Evolutionary conservation across 1,140 invertebrate species (phyloP), one percentile per base, ranked within the genome.

Genomic region (Philaenus spumarius): DNA sequence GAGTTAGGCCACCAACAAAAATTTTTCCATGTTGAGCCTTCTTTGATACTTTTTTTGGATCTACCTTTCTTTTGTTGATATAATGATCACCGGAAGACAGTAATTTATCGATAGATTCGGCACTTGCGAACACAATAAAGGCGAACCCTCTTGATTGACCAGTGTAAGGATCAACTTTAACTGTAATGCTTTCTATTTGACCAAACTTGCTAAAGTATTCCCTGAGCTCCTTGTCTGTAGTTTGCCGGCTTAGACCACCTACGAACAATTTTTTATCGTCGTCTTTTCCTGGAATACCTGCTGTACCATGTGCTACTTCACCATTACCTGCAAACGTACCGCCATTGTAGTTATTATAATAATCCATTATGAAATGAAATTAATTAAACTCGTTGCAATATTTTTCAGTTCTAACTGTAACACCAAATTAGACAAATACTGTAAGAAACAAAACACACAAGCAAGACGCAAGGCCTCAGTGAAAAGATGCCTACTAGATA

Each of bases 81-180:
- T 76, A 78, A 30, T 64, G 63, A 55, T 64, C 63, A 3, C 55
- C 57, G 4, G 54, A 58, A 4, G 60, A 58, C 12, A 64, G 35
- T 4, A 64, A 17, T 40, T 40, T 40, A 40, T 84, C 82, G 50
- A 85, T 78, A 37, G 79, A 73, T 60, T 80, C 79, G 17, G 80
- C 73, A 63, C 73, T 74, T 43, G 78, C 75, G 68, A 85, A 86
- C 37, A 84, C 81, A 64, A 86, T 80, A 68, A 87, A 87, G 20
- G 82, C 83, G 69, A 86, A 86, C 7, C 83, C 83, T 66, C 84
- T 71, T 2, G 80, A 81, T 53, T 81, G 68, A 37, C 82, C 81
- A 56, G 81, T 83, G 48, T 77, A 77, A 0, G 80, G 78, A 66
- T 84, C 81, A 52, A 79, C 80, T 67, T 84, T 84, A 19, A 84